Evolutionary conservation across 2,888 invertebrate species (phyloP), one percentile per base, ranked within the genome.

Genomic region (Noctua pronuba): DNA sequence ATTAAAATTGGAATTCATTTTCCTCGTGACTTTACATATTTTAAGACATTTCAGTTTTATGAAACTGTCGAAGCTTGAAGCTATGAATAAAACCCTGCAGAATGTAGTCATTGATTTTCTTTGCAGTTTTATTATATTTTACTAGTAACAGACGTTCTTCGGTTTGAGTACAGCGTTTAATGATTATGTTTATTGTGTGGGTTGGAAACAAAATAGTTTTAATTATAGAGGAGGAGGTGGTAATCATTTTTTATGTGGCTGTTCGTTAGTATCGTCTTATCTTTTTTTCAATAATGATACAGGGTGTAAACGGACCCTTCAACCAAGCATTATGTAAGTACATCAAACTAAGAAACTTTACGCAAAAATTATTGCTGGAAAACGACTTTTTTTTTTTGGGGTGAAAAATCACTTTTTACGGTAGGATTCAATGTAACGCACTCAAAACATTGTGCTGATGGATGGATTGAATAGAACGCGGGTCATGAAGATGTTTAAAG

Each of bases 91-190:
- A 70, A 44, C n/a, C 18, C 24, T 24, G n/a, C 31, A 69, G 18
- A 72, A 44, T 44, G 44, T 73, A 28, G 21, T 24, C 10, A 49
- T 38, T 11, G 21, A 46, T 73, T 49, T 28, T 38, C 46, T 49
- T 28, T 11, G 28, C 21, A 73, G 10, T 21, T 46, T 28, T 73
- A 72, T 41, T 44, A 70, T n/a, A n/a, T 41, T n/a, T 72, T 44
- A 7, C 2, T 11, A 11, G 1, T 31, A 44, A 44, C 69, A 70
- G 38, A 46, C 16, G 68, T 68, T 21, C 24, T 41, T 16, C 1
- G 16, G 24, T 67, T 41, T 11, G 31, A 62, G 31, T 35, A 60
- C 31, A 4, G 60, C 55, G 8, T 4, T 60, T 31, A 3, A 60
- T 60, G 21, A 31, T 31, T 31, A 60, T 21, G 21, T 31, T 60